A percentile compares a stretch with the other conserved stretches of the same genome.
phyloP scores from a whole-genome alignment of 1,140 invertebrate genomes.

The Sminthurinus signatus region DNA sequence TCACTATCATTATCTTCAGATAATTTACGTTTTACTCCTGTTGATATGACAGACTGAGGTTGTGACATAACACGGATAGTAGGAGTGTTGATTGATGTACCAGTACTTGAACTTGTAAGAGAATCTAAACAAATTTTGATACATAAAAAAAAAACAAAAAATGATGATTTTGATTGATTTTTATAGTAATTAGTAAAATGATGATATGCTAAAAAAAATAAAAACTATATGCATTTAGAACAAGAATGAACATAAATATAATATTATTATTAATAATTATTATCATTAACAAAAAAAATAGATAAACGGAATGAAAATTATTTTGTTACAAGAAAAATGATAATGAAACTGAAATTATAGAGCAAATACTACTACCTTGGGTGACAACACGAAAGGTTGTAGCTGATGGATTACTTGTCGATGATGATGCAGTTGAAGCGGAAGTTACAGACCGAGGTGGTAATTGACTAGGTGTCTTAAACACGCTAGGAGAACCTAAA shows the following conservation, averaged over 20 bases:
- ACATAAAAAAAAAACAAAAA: too few relatives aligned
- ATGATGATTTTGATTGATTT: too few relatives aligned
- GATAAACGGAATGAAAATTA: too few relatives aligned
- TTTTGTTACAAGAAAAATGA: too few relatives aligned
- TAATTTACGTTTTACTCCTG: constrained; percentile 33
- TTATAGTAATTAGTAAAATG: too few relatives aligned
- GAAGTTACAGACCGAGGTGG: constrained; percentile 9
- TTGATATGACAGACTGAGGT: constrained; percentile 5
- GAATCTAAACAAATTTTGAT: neutral
- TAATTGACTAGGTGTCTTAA: constrained; percentile 29
- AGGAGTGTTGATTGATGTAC: neutral
- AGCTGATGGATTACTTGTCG: neutral
- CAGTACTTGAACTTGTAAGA: neutral
- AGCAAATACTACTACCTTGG: too few relatives aligned
- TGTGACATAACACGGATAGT: neutral
- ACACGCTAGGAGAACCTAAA: constrained; percentile 21
- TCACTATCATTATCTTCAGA: constrained; percentile 22
- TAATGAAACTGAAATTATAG: too few relatives aligned
- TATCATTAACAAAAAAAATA: too few relatives aligned
- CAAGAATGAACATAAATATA: too few relatives aligned
- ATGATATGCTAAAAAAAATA: neutral
- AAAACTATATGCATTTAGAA: neutral
- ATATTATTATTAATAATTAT: too few relatives aligned
- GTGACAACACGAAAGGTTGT: too few relatives aligned
- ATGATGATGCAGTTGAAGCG: neutral